These are phyloP conservation scores for Sminthopsis crassicaudata DNA, from an alignment of 2,113 vertebrate genomes.

Conservation along the genomic window DNA sequence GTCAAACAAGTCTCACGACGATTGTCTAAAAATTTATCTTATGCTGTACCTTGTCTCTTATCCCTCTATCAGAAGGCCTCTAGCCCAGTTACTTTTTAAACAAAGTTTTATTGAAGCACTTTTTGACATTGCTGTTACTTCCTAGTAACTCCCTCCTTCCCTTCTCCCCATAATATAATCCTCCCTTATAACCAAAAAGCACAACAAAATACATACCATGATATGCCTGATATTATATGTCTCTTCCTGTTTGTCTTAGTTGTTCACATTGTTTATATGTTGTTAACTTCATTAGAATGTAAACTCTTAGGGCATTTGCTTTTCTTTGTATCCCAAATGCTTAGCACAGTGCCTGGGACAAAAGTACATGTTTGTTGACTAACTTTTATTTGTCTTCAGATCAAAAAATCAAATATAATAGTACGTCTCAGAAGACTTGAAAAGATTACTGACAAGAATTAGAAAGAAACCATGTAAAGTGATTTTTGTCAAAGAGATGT, in stretches of 20 bases:
- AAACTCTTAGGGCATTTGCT: neutral
- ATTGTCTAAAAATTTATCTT: neutral
- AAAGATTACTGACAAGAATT: neutral
- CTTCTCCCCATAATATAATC: neutral
- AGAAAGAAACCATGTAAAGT: neutral
- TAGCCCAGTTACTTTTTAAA: neutral
- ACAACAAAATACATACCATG: neutral
- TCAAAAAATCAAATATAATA: too few relatives aligned
- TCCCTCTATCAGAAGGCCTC: neutral
- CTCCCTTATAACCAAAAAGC: neutral
- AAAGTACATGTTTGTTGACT: neutral
- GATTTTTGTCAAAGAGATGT: neutral
- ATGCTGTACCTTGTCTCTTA: neutral
- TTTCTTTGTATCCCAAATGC: neutral
- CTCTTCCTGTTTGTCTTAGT: neutral
- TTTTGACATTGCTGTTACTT: neutral
- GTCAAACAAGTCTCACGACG: neutral
- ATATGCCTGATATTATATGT: neutral
- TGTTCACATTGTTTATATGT: neutral
- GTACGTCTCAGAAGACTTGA: neutral
- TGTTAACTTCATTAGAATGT: neutral
- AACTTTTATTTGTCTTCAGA: neutral
- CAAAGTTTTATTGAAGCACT: neutral
- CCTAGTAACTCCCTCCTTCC: neutral
- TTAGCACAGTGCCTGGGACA: neutral